Conservation (phyloP, 2,888 invertebrate genomes). For the Tachina grossa region DNA sequence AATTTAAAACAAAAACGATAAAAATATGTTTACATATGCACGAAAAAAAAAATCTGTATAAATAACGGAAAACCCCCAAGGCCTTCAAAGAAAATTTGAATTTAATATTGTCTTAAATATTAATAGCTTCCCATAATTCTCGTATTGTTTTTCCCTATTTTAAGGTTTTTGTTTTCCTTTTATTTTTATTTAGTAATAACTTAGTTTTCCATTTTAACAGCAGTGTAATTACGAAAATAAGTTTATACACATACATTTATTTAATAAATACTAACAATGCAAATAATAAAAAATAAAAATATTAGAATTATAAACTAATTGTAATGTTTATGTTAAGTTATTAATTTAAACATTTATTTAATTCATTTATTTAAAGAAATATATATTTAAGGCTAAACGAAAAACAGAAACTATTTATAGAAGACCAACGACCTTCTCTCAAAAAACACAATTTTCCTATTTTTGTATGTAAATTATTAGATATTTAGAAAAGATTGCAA, state of each 20-base stretch:
- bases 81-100: conserved; percentile 29
- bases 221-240: conserved; percentile 34
- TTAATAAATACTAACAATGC: conserved; percentile 55
- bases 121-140: conserved; percentile 47
- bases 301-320: conserved; percentile 43
- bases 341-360: conserved; percentile 59
- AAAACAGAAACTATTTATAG: conserved; percentile 12
- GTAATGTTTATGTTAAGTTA: conserved; percentile 59
- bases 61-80: conserved; percentile 21
- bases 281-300: conserved; percentile 48
- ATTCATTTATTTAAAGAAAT: conserved; percentile 40
- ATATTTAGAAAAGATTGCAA: conserved; percentile 8
- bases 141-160: conserved; percentile 49
- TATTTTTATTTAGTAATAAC: not conserved
- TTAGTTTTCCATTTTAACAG: conserved; percentile 5
- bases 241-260: not conserved
- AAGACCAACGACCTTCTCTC: conserved; percentile 56
- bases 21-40: conserved; percentile 47
- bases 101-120: conserved; percentile 30
- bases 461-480: conserved; percentile 67
- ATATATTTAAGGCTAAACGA: conserved; percentile 30
- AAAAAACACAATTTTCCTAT: conserved; percentile 62
- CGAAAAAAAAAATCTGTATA: conserved; percentile 7
- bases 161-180: conserved; percentile 1
- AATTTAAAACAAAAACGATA: conserved; percentile 45